Percentiles rank a stretch among this genome's conserved stretches.
phyloP scores from a whole-genome alignment of 2,113 vertebrate genomes.

The Crotalus helleri region DNA sequence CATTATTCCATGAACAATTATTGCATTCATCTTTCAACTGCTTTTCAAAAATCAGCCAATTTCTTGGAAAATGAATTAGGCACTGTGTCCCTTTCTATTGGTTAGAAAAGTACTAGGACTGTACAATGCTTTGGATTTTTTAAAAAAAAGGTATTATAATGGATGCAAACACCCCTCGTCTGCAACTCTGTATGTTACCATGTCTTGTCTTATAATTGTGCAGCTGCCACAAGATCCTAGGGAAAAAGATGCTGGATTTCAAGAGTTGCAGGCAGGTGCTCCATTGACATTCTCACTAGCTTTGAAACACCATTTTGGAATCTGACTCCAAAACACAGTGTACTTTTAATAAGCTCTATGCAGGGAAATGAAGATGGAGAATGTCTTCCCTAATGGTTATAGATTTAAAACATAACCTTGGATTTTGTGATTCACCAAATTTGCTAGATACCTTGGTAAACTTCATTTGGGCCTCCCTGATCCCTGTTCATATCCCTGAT shows the following conservation, averaged over 20 bases:
- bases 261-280: background rate
- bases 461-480: background rate
- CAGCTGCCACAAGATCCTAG: background rate
- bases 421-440: background rate
- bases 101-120: background rate
- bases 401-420: background rate
- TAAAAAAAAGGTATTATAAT: background rate
- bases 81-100: too few species aligned
- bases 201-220: background rate
- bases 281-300: background rate
- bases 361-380: background rate
- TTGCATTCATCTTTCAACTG: background rate
- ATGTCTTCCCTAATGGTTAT: background rate
- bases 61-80: background rate
- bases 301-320: background rate
- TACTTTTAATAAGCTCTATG: background rate
- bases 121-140: background rate
- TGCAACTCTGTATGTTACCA: background rate
- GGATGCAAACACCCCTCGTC: background rate
- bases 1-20: background rate
- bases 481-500: background rate
- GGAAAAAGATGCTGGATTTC: background rate
- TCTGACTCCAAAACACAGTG: background rate
- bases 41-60: slow-evolving; percentile 2
- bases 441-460: slow-evolving; percentile 7